Conservation (phyloP, 2,797 vertebrate species). For the Muscicapa striata region DNA sequence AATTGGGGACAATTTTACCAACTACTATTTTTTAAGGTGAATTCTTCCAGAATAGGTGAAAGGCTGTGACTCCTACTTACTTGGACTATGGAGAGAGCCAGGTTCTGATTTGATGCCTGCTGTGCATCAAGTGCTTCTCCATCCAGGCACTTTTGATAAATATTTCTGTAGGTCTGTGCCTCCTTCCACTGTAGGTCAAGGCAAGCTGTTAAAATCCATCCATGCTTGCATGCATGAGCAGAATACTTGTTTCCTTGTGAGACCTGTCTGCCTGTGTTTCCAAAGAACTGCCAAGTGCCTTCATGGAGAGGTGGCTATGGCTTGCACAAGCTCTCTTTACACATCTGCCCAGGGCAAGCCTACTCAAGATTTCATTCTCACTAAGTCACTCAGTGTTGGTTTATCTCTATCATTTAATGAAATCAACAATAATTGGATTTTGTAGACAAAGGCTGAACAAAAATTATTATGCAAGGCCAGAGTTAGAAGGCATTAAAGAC, state of each 20-base stretch:
- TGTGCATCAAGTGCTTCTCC: background rate
- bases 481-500: background rate
- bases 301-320: rapidly evolving
- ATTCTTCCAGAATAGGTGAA: background rate
- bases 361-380: background rate
- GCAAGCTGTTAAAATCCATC: background rate
- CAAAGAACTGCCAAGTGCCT: background rate
- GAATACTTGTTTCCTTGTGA: background rate
- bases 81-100: background rate
- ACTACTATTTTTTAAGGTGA: rapidly evolving
- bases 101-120: background rate
- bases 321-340: background rate
- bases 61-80: background rate
- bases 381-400: background rate
- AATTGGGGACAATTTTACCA: background rate
- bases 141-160: background rate
- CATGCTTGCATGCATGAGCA: background rate
- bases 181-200: background rate
- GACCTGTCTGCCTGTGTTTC: background rate
- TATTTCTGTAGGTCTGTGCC: background rate
- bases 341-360: background rate
- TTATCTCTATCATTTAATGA: constrained; percentile 17
- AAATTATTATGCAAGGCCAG: background rate
- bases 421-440: background rate
- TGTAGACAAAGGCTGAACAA: background rate